phyloP scores from a whole-genome alignment of 2,888 invertebrate genomes.

The Marronus borbonicus region DNA sequence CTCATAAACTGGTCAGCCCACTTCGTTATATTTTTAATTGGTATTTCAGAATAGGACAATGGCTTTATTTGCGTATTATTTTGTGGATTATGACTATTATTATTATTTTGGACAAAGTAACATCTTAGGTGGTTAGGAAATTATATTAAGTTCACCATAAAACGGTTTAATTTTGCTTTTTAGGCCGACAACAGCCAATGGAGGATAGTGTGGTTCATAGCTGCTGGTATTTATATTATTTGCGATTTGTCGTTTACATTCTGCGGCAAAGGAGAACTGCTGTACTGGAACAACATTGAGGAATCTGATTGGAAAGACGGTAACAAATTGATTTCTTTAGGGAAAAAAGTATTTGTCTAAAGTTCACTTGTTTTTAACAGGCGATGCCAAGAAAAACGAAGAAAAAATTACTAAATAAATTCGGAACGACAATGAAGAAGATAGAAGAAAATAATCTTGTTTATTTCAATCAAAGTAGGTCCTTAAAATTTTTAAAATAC shows the following conservation, averaged over 20 bases:
- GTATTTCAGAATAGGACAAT: no score
- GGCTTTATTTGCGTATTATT: no score
- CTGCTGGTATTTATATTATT: constrained; percentile 79
- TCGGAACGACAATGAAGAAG: background rate
- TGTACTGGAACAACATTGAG: constrained; percentile 76
- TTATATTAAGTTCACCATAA: background rate
- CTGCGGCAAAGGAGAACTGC: constrained; percentile 79
- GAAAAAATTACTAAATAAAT: background rate
- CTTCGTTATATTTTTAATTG: no score
- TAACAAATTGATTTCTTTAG: background rate
- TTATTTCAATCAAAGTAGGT: no score
- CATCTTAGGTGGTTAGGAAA: background rate
- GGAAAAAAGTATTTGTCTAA: background rate
- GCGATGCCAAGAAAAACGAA: background rate
- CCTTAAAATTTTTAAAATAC: no score
- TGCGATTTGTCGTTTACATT: constrained; percentile 80
- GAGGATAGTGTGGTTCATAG: constrained; percentile 83
- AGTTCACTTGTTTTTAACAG: background rate
- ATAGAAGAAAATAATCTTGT: background rate
- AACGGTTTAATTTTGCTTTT: constrained; percentile 50
- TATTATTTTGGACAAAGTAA: no score
- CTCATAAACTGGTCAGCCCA: no score
- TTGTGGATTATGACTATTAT: no score
- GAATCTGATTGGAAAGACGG: background rate
- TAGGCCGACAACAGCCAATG: constrained; percentile 79